phyloP scores from a whole-genome alignment of 2,113 vertebrate genomes.

The Gorsachius goisagi region DNA sequence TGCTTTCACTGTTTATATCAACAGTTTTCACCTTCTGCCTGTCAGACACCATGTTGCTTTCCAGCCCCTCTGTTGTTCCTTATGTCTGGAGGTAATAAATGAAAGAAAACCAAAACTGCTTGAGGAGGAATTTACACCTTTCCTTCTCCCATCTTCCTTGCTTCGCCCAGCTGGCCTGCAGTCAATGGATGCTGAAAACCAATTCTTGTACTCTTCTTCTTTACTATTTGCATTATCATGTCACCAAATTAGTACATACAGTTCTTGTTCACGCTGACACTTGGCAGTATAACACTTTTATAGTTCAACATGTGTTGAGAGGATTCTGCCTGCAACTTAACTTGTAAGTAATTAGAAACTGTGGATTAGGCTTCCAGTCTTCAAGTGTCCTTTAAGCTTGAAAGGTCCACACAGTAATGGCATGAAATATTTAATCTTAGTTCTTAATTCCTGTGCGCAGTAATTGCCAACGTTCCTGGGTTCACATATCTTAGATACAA shows the following conservation, averaged over 20 bases:
- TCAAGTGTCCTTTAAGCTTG: not conserved
- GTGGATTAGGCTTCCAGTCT: not conserved
- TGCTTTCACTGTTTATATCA: not conserved
- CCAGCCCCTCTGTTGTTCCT: not conserved
- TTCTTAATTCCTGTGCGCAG: not conserved
- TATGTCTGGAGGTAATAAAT: not conserved
- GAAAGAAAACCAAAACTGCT: not conserved
- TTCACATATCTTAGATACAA: not conserved
- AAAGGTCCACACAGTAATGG: not conserved
- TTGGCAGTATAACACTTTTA: not conserved
- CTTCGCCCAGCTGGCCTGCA: not conserved
- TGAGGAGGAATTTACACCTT: not conserved
- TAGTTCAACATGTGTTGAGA: not conserved
- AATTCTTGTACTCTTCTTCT: not conserved
- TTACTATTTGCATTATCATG: not conserved
- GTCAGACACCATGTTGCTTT: not conserved
- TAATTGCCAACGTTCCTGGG: not conserved
- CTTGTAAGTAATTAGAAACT: not conserved
- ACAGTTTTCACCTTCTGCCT: not conserved
- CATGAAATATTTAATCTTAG: not conserved
- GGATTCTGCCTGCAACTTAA: not conserved
- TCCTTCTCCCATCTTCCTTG: not conserved
- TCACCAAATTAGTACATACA: not conserved
- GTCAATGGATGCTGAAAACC: not conserved
- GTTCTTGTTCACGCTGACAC: not conserved